A percentile compares a stretch with the other conserved stretches of the same genome.
phyloP scores from a whole-genome alignment of 1,140 invertebrate genomes.

The Paraescarpia echinospica region DNA sequence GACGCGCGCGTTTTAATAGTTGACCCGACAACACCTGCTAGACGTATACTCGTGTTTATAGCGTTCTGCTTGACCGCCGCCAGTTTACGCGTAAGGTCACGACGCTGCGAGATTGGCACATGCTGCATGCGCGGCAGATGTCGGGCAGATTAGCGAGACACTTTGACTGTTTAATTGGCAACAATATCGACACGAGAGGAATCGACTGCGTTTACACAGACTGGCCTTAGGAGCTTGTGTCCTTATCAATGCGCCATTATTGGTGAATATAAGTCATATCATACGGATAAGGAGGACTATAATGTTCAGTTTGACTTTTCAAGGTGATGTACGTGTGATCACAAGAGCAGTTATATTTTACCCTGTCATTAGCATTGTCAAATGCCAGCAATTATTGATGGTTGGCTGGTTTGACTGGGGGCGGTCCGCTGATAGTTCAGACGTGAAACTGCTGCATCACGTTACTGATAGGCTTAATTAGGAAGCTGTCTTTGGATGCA shows the following conservation, averaged over 20 bases:
- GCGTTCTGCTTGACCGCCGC: not conserved
- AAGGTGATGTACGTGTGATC: not conserved
- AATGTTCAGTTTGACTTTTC: not conserved
- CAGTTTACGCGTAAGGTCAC: not conserved
- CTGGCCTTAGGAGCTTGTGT: not conserved
- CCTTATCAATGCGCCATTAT: not conserved
- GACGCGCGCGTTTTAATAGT: not conserved
- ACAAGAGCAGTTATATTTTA: not conserved
- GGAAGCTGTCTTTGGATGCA: not conserved
- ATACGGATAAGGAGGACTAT: not conserved
- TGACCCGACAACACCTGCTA: not conserved
- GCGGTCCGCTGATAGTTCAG: not conserved
- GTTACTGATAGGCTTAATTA: too few relatives aligned
- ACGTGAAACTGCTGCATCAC: not conserved
- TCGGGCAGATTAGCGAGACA: not conserved
- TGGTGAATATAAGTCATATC: not conserved
- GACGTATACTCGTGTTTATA: not conserved
- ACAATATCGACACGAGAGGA: not conserved
- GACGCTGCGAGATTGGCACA: not conserved
- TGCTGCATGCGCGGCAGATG: not conserved
- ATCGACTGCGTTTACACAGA: not conserved
- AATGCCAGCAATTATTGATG: not conserved
- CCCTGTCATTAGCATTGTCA: not conserved
- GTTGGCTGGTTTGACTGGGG: not conserved
- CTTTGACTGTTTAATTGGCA: slow-evolving; percentile 5